Conservation (phyloP, 2,888 invertebrate genomes). For the Protophormia terraenovae region DNA sequence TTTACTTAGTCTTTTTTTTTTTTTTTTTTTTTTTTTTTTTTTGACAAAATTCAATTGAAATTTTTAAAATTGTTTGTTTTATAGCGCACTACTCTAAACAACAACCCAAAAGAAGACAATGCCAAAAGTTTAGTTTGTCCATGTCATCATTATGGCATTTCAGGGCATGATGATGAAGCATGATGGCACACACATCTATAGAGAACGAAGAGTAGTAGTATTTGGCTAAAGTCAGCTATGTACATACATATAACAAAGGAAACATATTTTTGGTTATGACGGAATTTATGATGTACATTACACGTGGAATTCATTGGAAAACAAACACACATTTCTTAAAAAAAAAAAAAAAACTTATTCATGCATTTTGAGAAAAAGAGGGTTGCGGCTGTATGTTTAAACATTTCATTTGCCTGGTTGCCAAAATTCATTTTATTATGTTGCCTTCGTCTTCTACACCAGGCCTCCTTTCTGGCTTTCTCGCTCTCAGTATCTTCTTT, state of each 20-base stretch:
- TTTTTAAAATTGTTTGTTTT: neutral
- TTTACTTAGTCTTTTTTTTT: no score
- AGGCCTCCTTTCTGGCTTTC: neutral
- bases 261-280: slow-evolving; percentile 56
- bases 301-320: slow-evolving; percentile 55
- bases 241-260: no score
- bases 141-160: neutral
- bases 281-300: slow-evolving; percentile 53
- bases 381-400: slow-evolving; percentile 26
- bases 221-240: neutral
- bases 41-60: neutral
- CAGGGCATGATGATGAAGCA: neutral
- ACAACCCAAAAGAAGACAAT: neutral
- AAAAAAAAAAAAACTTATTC: neutral
- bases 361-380: slow-evolving; percentile 28
- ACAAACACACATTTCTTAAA: neutral
- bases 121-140: slow-evolving; percentile 19
- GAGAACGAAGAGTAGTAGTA: neutral
- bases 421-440: slow-evolving; percentile 50
- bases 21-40: no score
- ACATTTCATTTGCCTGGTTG: slow-evolving; percentile 46
- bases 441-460: neutral
- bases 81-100: neutral
- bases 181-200: neutral
- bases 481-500: neutral